Base-by-base conservation (phyloP, 2,888 invertebrate species). In the Matsumyia berberina region DNA sequence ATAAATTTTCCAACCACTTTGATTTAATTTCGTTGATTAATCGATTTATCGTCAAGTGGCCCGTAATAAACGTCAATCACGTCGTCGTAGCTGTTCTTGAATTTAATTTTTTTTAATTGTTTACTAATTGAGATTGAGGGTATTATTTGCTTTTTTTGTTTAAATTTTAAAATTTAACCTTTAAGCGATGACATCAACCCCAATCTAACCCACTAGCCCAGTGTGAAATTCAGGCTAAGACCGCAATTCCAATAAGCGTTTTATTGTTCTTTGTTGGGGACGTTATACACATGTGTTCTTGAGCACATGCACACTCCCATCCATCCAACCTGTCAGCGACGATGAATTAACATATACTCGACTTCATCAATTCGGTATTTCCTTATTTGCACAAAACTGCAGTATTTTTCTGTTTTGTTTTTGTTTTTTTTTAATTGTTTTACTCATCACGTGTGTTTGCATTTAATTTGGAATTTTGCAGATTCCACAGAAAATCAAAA, bases 311-410 rank as follows among this genome's bases (percentile, higher is more conserved):
- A 62, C 49, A 70, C 11, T 58, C 46, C 4, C 46, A 70, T 42
- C 12, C 15, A 76, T 49, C 29, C 15, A 15, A 49, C 17, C 44
- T 44, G 67, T 33, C 51, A 60, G 31, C 37, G 42, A n/a, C 35
- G 19, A 51, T 77, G 55, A 55, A 69, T 53, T 55, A 70, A 64
- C 55, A 37, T 69, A 62, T 58, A 67, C 60, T 39, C 49, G 44
- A 66, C 19, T 57, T 42, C 64, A 33, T 53, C 35, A 39, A 37
- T 39, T 70, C n/a, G 62, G 39, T 62, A 81, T 74, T 81, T 81
- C 69, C 69, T 64, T 62, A 69, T 74, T 81, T 81, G 69, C 64
- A 49, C 46, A 66, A 62, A 62, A 60, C 24, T 57, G 57, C 29
- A 29, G 12, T 44, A 42, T n/a, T 9, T 24, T 51, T n/a, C n/a